Percentiles rank a stretch among this genome's conserved stretches.
Evolutionary conservation across 2,888 invertebrate species (phyloP).

Genomic region (Limnephilus auricula): DNA sequence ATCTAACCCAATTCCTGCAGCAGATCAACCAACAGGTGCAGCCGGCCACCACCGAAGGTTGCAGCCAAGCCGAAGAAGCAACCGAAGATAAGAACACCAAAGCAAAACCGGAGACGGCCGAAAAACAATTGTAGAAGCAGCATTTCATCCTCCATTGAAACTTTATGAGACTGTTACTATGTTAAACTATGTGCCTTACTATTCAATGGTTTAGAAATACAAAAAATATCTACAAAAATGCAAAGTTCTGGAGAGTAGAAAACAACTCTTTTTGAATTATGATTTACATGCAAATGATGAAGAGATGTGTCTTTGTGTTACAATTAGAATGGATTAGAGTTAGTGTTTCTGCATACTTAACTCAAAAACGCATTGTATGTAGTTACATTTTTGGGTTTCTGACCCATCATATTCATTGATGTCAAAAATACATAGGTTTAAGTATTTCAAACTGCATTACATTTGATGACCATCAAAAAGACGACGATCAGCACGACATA

Average conservation of each 20-base stretch:
- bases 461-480: not conserved
- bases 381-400: too few species aligned
- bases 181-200: not conserved
- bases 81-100: slow-evolving; percentile 19
- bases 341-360: too few species aligned
- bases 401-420: not conserved
- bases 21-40: slow-evolving; percentile 70
- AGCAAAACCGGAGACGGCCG: slow-evolving; percentile 23
- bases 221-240: too few species aligned
- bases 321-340: too few species aligned
- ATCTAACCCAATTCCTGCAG: slow-evolving; percentile 74
- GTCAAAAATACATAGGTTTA: not conserved
- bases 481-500: not conserved
- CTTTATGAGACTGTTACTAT: not conserved
- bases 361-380: too few species aligned
- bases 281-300: too few species aligned
- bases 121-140: slow-evolving; percentile 6
- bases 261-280: too few species aligned
- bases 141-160: not conserved
- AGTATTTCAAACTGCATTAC: not conserved
- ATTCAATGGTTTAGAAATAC: too few species aligned
- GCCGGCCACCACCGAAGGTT: not conserved
- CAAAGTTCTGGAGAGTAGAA: too few species aligned
- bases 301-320: too few species aligned
- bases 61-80: slow-evolving; percentile 8